Percentiles rank a stretch among this genome's conserved stretches.
Evolutionary conservation across 2,113 vertebrate genomes (phyloP).

Genomic region (Pagrus major): DNA sequence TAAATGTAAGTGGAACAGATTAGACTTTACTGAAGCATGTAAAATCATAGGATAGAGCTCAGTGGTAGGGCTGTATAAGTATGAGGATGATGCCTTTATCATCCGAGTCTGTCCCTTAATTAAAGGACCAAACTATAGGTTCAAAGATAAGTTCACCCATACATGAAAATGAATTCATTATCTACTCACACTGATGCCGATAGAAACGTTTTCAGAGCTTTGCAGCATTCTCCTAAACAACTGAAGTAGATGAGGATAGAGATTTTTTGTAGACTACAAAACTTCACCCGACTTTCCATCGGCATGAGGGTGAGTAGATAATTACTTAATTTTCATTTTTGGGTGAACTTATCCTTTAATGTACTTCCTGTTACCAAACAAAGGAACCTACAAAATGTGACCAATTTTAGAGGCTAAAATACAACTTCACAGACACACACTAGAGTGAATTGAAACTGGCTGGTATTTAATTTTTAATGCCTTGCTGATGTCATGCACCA

Average conservation of each 20-base stretch:
- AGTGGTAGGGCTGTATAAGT: neutral
- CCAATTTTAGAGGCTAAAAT: neutral
- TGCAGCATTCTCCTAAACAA: no score
- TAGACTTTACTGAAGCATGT: neutral
- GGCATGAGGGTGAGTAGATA: no score
- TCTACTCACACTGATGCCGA: no score
- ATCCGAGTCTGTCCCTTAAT: neutral
- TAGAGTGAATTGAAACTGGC: neutral
- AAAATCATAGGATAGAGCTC: neutral
- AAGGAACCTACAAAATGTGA: neutral
- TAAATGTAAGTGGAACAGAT: constrained; percentile 1
- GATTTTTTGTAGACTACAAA: no score
- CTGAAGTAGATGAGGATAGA: no score
- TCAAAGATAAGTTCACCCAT: no score
- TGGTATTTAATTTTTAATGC: neutral
- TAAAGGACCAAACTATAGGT: neutral
- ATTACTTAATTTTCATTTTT: no score
- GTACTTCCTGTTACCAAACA: neutral
- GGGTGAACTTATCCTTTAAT: no score
- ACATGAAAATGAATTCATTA: no score
- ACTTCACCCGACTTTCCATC: no score
- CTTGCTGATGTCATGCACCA: neutral
- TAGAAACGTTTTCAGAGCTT: no score
- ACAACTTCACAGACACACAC: neutral
- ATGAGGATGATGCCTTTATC: neutral